Evolutionary conservation across 2,113 vertebrate species (phyloP).

Genomic region (Sigmodon hispidus): DNA sequence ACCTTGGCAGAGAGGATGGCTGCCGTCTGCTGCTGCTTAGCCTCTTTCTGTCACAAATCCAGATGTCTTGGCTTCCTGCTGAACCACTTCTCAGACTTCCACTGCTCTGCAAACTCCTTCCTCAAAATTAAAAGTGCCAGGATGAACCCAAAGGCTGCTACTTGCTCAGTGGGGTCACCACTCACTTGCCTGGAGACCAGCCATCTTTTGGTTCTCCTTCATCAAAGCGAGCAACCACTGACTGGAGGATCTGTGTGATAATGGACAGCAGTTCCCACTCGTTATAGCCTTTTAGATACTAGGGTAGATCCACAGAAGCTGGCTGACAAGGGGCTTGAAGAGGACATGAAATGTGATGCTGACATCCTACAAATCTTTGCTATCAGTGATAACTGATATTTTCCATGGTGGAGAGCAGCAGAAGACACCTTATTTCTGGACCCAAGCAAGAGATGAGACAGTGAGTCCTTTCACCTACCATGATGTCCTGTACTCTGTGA

Average conservation of each 20-base stretch:
- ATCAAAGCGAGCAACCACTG: constrained; percentile 94
- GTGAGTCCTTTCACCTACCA: constrained; percentile 94
- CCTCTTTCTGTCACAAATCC: not conserved
- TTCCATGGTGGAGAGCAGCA: constrained; percentile 96
- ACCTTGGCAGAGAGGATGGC: constrained; percentile 89
- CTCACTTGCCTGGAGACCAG: constrained; percentile 92
- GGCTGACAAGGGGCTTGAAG: constrained; percentile 90
- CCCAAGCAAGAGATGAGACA: constrained; percentile 94
- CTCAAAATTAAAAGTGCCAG: not conserved
- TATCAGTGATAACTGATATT: constrained; percentile 94
- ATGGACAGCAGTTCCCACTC: constrained; percentile 96
- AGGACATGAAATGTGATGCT: constrained; percentile 93
- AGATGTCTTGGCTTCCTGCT: not conserved
- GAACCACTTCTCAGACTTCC: not conserved
- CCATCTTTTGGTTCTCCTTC: constrained; percentile 96
- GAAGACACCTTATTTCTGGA: constrained; percentile 96
- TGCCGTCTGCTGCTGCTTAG: not conserved
- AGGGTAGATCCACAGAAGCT: constrained; percentile 95
- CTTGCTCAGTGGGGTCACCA: constrained; percentile 73
- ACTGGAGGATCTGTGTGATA: constrained; percentile 90
- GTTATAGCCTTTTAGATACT: constrained; percentile 96
- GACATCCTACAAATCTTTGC: constrained; percentile 86
- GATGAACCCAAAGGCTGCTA: constrained; percentile 87
- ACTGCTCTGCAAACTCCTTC: not conserved
- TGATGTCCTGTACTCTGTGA: constrained; percentile 91